Conservation (phyloP, 2,113 vertebrate genomes). For the Dipodomys ordii region DNA sequence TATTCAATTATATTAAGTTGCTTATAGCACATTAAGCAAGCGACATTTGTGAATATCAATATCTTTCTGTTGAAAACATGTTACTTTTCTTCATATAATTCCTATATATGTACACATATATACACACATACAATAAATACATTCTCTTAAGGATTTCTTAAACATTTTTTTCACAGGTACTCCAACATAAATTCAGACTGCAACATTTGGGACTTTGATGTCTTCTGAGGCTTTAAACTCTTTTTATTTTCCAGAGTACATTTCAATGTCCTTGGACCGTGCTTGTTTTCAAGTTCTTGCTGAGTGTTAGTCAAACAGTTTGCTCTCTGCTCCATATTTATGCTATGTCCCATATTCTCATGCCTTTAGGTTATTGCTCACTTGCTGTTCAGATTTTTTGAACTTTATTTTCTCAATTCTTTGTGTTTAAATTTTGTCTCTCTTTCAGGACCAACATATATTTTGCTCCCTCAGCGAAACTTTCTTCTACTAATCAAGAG, state of each 20-base stretch:
- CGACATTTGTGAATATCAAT: neutral
- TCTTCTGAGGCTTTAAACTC: neutral
- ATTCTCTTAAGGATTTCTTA: neutral
- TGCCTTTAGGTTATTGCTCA: neutral
- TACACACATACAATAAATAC: neutral
- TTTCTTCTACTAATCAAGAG: neutral
- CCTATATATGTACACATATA: too few relatives aligned
- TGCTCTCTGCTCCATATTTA: neutral
- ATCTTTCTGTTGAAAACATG: neutral
- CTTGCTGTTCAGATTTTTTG: neutral
- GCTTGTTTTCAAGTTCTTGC: neutral
- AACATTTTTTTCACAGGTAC: neutral
- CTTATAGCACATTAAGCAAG: neutral
- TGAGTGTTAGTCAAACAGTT: neutral
- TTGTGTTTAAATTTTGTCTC: neutral
- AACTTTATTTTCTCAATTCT: neutral
- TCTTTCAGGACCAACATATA: neutral
- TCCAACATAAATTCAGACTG: neutral
- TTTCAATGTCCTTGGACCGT: neutral
- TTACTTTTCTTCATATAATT: neutral
- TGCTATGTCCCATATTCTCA: neutral
- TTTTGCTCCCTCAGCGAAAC: neutral
- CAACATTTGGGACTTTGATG: neutral
- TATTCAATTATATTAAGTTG: neutral
- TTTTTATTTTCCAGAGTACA: neutral